These are phyloP conservation scores for Agonopterix arenella DNA, from an alignment of 2,888 invertebrate genomes.

Conservation along the genomic window DNA sequence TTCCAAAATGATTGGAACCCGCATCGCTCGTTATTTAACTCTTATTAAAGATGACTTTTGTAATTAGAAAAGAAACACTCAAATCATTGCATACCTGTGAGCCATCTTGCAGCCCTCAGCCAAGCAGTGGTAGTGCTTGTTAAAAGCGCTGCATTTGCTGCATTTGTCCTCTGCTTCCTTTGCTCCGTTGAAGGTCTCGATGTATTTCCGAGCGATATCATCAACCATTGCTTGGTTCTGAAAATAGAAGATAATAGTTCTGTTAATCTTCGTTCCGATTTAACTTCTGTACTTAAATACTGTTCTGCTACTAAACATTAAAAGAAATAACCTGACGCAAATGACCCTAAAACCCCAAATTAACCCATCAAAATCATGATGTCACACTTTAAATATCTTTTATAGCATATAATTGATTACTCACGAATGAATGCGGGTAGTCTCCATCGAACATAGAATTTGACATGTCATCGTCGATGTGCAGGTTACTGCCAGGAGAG, in stretches of 20 bases:
- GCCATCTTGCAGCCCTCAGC: constrained; percentile 86
- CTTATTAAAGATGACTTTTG: no score
- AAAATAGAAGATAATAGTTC: constrained; percentile 8
- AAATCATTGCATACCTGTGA: constrained; percentile 71
- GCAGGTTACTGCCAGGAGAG: constrained; percentile 58
- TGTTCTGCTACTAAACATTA: no score
- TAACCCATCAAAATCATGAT: not conserved
- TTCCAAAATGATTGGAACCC: no score
- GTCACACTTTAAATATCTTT: not conserved
- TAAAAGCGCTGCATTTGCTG: constrained; percentile 77
- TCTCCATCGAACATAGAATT: constrained; percentile 56
- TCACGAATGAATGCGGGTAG: constrained; percentile 58
- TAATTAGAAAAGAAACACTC: no score
- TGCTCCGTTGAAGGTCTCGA: constrained; percentile 66
- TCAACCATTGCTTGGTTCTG: constrained; percentile 77
- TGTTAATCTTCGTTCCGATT: no score
- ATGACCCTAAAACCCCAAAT: not conserved
- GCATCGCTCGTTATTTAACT: no score
- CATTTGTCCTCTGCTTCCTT: constrained; percentile 75
- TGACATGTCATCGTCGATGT: constrained; percentile 63
- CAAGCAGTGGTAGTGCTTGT: constrained; percentile 93
- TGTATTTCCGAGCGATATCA: constrained; percentile 70
- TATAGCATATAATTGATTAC: constrained; percentile 21
- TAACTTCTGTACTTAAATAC: no score
- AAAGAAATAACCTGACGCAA: no score